Conservation (phyloP, 2,113 vertebrate genomes). For the Cynoglossus semilaevis region DNA sequence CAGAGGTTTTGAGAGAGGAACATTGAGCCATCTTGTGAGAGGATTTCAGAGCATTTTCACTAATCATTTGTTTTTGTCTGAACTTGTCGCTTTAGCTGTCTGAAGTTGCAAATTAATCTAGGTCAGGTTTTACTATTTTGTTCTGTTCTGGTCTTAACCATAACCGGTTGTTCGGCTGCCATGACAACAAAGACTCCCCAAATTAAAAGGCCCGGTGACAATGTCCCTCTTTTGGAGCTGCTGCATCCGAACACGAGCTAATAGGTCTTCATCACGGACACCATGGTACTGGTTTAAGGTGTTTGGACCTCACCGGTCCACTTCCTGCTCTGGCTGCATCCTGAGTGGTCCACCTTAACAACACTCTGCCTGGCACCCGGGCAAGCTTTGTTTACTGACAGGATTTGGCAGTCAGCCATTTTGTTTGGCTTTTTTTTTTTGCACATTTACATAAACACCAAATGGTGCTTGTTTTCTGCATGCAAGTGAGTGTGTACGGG, state of each 20-base stretch:
- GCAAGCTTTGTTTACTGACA: conserved; percentile 74
- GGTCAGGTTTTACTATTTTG: conserved; percentile 24
- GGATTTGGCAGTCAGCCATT: conserved; percentile 77
- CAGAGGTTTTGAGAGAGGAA: too few species aligned
- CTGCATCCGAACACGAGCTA: conserved; percentile 51
- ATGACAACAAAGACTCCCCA: conserved; percentile 29
- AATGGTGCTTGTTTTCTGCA: conserved; percentile 69
- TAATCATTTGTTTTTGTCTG: too few species aligned
- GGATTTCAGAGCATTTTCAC: too few species aligned
- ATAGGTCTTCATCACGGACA: conserved; percentile 54
- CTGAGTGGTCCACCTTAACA: conserved; percentile 66
- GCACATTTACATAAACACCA: conserved; percentile 75
- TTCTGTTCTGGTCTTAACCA: conserved; percentile 13
- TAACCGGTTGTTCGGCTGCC: conserved; percentile 42
- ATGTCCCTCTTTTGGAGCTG: conserved; percentile 35
- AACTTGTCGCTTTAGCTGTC: too few species aligned
- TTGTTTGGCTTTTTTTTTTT: conserved; percentile 63
- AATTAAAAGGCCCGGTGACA: conserved; percentile 32
- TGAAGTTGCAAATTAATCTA: conserved; percentile 23
- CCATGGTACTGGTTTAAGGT: conserved; percentile 57
- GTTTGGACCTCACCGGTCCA: conserved; percentile 6
- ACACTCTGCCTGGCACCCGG: conserved; percentile 56
- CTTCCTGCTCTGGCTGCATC: conserved; percentile 31
- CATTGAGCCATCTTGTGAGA: too few species aligned
- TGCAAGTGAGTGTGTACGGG: conserved; percentile 25